phyloP scores from a whole-genome alignment of 92 coral and sea anemone species.

The Ricordea florida region DNA sequence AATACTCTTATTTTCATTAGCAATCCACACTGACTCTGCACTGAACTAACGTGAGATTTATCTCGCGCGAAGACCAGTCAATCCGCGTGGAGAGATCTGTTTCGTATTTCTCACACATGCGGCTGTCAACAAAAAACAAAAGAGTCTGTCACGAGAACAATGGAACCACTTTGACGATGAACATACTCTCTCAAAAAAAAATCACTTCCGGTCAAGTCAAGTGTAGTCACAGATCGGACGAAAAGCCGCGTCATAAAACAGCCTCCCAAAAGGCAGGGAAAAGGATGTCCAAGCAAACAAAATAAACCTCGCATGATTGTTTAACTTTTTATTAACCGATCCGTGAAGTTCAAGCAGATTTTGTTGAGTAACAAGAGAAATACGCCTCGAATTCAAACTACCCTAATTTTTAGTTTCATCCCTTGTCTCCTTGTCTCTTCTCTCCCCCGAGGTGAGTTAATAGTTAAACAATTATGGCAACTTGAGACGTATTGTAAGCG shows the following conservation, averaged over 20 bases:
- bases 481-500: too few species aligned
- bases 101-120: neutral
- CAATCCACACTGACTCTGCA: too few species aligned
- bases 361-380: too few species aligned
- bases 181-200: neutral
- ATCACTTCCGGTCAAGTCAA: neutral
- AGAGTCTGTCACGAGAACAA: neutral
- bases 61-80: too few species aligned
- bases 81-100: neutral
- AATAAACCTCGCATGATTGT: neutral
- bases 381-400: too few species aligned
- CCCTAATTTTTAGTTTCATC: too few species aligned
- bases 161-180: neutral
- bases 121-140: neutral
- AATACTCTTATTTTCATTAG: too few species aligned
- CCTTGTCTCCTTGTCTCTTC: too few species aligned
- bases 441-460: too few species aligned
- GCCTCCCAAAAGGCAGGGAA: neutral
- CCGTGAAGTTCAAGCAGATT: neutral
- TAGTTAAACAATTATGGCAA: too few species aligned
- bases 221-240: neutral
- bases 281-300: neutral
- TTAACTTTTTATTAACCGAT: neutral
- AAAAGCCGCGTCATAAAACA: neutral
- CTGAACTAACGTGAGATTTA: too few species aligned